Percentiles rank a stretch among this genome's conserved stretches.
These are phyloP conservation scores for Poeciliopsis infans DNA, from an alignment of 2,797 vertebrate species.

Conservation along the genomic window DNA sequence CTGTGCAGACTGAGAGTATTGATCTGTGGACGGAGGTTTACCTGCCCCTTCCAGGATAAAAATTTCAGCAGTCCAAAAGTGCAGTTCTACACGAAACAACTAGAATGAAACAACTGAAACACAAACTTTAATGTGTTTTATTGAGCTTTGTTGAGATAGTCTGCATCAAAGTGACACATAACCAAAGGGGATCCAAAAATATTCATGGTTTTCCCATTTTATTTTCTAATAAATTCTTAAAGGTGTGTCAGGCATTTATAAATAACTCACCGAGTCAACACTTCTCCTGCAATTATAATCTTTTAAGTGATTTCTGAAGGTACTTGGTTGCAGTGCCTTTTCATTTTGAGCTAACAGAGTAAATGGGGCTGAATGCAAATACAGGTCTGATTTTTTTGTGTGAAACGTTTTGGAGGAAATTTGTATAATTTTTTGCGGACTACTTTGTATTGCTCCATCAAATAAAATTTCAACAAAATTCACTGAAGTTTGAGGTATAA, in stretches of 20 bases:
- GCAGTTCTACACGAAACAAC: constrained; percentile 14
- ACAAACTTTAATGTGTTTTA: neutral
- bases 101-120: neutral
- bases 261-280: neutral
- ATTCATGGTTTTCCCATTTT: neutral
- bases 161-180: neutral
- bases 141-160: neutral
- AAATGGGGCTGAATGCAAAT: neutral
- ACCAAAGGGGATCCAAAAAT: neutral
- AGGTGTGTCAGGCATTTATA: neutral
- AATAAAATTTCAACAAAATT: neutral
- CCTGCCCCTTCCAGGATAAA: constrained; percentile 40
- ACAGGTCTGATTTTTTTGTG: neutral
- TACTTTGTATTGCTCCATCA: neutral
- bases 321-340: neutral
- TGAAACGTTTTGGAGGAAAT: neutral
- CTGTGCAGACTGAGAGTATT: constrained; percentile 47
- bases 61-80: constrained; percentile 20
- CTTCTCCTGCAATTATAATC: neutral
- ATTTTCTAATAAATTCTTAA: neutral
- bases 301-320: neutral
- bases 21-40: constrained; percentile 50
- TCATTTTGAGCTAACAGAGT: neutral
- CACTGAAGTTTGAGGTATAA: neutral
- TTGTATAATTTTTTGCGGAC: neutral